Base-by-base conservation (phyloP, 2,797 vertebrate genomes). In the Mycteria americana region DNA sequence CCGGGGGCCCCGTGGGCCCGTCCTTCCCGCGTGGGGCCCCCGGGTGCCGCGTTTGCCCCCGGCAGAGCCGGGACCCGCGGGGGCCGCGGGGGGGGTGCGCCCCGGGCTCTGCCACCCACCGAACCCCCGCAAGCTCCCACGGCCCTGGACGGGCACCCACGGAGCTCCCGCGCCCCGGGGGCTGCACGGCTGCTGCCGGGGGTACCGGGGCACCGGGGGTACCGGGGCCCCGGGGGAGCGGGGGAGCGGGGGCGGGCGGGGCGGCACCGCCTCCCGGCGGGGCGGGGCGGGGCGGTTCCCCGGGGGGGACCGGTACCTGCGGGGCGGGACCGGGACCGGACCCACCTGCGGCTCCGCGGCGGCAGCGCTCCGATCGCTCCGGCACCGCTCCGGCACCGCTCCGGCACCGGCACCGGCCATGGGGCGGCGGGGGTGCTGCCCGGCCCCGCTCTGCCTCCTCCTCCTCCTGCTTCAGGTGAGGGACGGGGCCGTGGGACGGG, bases 381-480 rank as follows among this genome's bases (percentile, higher is more conserved):
- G 19, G 63, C 39, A 41, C n/a, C 14, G 60, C 65, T 17, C 22
- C 33, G 19, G 89, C 27, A 57, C 28, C 56, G 89, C 27, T 57
- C 28, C 56, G 45, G 77, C 39, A 57, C 50, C 43, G n/a, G 51
- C 35, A 70, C 33, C 77, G 68, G 60, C 75, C 9, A 92, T 96
- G 95, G 91, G 74, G 74, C 5, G 24, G 73, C 31, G 21, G 51
- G 24, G 35, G 45, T 41, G 80, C n/a, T 63, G 70, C 33, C 39
- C 30, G 10, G 27, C 50, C 53, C 76, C 37, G 12, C 30, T 93
- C 83, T 82, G 67, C 54, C 35, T 88, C n/a, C 31, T 93, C 59
- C 14, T 93, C 10, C 35, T 96, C 50, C 76, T 95, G 62, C 79
- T 96, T 45, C 95, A 95, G 95, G 95, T 96, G 80, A 95, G 89